phyloP scores from a whole-genome alignment of 92 coral and sea anemone genomes.

The Phenganax subtilis region DNA sequence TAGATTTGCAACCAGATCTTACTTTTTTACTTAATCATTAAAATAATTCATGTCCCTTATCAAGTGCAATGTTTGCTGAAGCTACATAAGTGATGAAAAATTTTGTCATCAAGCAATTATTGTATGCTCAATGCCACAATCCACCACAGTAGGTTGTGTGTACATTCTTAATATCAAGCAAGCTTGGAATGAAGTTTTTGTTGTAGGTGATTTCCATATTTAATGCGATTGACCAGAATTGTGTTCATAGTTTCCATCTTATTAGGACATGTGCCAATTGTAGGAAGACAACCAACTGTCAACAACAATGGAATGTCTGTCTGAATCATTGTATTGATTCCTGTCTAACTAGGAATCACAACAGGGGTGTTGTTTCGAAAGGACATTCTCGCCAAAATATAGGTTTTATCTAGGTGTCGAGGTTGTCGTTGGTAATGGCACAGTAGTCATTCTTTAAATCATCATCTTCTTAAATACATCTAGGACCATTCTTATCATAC shows the following conservation, averaged over 20 bases:
- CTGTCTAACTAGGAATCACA: conserved; percentile 54
- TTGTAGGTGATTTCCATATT: conserved; percentile 44
- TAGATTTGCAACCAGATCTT: too few relatives aligned
- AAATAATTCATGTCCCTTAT: too few relatives aligned
- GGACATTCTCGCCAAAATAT: conserved; percentile 25
- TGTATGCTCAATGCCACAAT: too few relatives aligned
- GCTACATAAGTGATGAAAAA: too few relatives aligned
- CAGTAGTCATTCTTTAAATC: conserved; percentile 17
- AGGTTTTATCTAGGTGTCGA: conserved; percentile 21
- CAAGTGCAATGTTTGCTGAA: too few relatives aligned
- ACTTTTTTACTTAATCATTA: too few relatives aligned
- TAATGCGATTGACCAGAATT: conserved; percentile 35
- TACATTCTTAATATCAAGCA: too few relatives aligned
- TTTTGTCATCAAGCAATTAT: too few relatives aligned
- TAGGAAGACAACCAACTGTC: conserved; percentile 60
- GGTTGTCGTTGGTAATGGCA: conserved; percentile 17
- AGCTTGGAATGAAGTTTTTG: too few relatives aligned
- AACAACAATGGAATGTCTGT: conserved; percentile 38
- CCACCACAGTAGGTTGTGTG: too few relatives aligned
- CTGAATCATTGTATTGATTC: conserved; percentile 52
- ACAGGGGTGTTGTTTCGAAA: background rate
- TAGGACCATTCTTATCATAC: conserved; percentile 21
- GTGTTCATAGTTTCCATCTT: conserved; percentile 59
- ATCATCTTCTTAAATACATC: conserved; percentile 30
- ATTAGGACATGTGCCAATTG: conserved; percentile 57